Base-by-base conservation (phyloP, 2,888 invertebrate species). In the Buathra laborator region DNA sequence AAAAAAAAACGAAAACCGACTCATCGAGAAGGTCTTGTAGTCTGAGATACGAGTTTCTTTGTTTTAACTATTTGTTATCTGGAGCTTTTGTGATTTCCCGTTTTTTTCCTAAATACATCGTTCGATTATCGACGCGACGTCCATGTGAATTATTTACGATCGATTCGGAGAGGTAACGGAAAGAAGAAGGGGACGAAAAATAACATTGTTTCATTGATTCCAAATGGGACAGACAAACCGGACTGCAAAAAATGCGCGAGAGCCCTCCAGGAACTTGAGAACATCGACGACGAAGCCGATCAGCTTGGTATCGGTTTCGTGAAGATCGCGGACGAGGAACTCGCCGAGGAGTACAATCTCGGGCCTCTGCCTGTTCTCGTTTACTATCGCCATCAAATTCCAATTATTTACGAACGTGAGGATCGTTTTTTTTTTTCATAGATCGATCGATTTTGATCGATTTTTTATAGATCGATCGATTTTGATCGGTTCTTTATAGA, bases 271-370 rank as follows among this genome's bases (percentile, higher is more conserved):
- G 98, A 98, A 94, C 94, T 98, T 94, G 98, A 98, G 94, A 98
- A 98, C 94, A 98, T 98, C 93, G 98, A 98, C 93, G 98, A 98
- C 92, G 98, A 98, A 94, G 98, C 98, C 48, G 98, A 98, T 94
- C 98, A 98, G 94, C 95, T 98, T 87, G 98, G 98, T 86, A 98
- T 98, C 92, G 98, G 98, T 89, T 98, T 98, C 94, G 98, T 98
- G 87, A 98, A 98, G 94, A 98, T 98, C 92, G 97, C 98, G 92
- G 98, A 98, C 93, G 97, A 98, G 94, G 96, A 96, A 90, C 95
- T 98, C 89, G 98, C 98, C 86, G 98, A 98, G 92, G 98, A 98
- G 94, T 98, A 98, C 95, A 98, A 97, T 95, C 95, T 98, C 94
- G 98, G 97, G 92, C 96, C 96, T 82, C 94, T 98, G 92, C 98